Conservation (phyloP, 2,888 invertebrate genomes). For the Ypsolopha sequella region DNA sequence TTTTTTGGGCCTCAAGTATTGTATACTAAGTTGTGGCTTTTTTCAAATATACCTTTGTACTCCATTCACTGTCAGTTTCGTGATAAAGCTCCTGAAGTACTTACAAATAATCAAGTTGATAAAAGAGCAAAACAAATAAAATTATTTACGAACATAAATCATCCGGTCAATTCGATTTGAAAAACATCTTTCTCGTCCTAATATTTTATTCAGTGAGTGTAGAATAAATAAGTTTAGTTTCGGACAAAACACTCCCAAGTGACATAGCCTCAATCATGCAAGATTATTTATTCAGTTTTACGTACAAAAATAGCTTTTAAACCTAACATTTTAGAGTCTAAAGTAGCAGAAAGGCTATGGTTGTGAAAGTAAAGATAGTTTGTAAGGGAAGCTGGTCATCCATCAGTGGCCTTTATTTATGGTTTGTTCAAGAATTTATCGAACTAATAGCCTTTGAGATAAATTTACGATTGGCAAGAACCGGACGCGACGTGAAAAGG, state of each 20-base stretch:
- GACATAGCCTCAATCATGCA: constrained; percentile 42
- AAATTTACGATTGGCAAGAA: constrained; percentile 63
- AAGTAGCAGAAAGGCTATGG: background rate
- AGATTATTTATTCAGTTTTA: background rate
- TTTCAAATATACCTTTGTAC: too few relatives aligned
- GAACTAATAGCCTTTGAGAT: constrained; percentile 65
- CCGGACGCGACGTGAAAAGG: constrained; percentile 46
- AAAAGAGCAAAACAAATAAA: too few relatives aligned
- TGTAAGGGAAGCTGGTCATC: constrained; percentile 60
- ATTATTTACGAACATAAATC: constrained; percentile 15
- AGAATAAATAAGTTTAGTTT: constrained; percentile 62
- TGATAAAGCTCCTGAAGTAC: too few relatives aligned
- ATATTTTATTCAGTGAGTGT: constrained; percentile 49
- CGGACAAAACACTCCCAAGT: constrained; percentile 65
- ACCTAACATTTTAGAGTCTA: background rate
- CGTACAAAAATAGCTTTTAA: background rate
- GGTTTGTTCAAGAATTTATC: constrained; percentile 66
- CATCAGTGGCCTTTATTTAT: constrained; percentile 67
- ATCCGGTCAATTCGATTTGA: constrained; percentile 37
- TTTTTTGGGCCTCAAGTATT: too few relatives aligned
- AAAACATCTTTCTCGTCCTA: constrained; percentile 32
- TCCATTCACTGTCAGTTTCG: too few relatives aligned
- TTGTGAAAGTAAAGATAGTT: constrained; percentile 32
- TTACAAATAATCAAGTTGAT: too few relatives aligned
- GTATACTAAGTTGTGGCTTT: too few relatives aligned